Conservation (phyloP, 1,140 invertebrate genomes). For the Cardiocondyla obscurior region DNA sequence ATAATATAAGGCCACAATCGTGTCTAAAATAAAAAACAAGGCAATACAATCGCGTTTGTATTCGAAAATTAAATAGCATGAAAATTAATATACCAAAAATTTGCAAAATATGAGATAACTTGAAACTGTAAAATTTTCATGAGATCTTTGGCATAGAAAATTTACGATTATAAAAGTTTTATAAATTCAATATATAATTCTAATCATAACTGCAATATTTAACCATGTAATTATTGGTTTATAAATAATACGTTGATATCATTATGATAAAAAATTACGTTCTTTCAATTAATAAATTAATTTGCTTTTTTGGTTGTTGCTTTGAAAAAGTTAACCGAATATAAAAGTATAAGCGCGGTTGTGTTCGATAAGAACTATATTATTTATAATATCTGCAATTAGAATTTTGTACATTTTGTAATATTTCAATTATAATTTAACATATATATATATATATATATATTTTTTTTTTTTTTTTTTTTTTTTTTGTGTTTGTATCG, state of each 20-base stretch:
- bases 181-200: background rate
- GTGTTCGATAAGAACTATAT: background rate
- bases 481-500: no score
- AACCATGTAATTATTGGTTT: background rate
- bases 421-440: conserved; percentile 7
- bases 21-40: background rate
- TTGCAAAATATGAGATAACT: background rate
- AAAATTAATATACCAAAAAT: background rate
- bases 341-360: background rate
- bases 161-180: background rate
- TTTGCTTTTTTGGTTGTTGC: background rate
- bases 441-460: no score
- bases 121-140: background rate
- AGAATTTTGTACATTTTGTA: conserved; percentile 26
- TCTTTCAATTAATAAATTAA: background rate
- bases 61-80: background rate
- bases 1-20: background rate
- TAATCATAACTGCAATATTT: background rate
- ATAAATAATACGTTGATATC: background rate
- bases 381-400: conserved; percentile 21
- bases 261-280: background rate
- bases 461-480: background rate
- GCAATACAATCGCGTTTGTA: background rate
- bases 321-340: background rate
- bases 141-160: background rate